Base-by-base conservation (phyloP, 1,140 invertebrate species). In the Planococcus citri region DNA sequence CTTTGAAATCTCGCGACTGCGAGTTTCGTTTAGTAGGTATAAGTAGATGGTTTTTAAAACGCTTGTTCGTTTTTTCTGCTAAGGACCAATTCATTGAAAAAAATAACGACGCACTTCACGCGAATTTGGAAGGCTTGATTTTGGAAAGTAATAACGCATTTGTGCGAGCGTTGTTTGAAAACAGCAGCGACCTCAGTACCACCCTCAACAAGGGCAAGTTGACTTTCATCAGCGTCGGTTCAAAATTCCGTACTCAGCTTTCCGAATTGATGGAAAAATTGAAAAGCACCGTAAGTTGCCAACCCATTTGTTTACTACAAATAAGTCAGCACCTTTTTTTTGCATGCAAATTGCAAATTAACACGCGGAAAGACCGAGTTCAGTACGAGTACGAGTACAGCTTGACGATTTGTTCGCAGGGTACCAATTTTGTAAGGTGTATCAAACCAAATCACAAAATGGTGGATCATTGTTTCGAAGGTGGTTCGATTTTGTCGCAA, bases 371-470 rank as follows among this genome's bases (percentile, higher is more conserved):
- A n/a, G n/a, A n/a, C n/a, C n/a, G n/a, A n/a, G n/a, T n/a, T n/a
- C n/a, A n/a, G n/a, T n/a, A n/a, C n/a, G n/a, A n/a, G n/a, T n/a
- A n/a, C n/a, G n/a, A n/a, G n/a, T n/a, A n/a, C n/a, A n/a, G n/a
- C n/a, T n/a, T n/a, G n/a, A n/a, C n/a, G n/a, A n/a, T n/a, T n/a
- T n/a, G n/a, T n/a, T n/a, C n/a, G n/a, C n/a, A 92, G 89, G 94
- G 95, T 27, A 98, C 95, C 41, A 96, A 93, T 80, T 98, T 98
- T 78, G 88, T 98, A 68, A 86, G 95, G 4, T 98, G 95, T 77
- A 93, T 98, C 61, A 98, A 98, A 80, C 95, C 95, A 0, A 98
- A 98, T 80, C 87, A 88, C 41, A 91, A 92, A 78, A 98, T 98
- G 95, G 84, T 92, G 1, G 88, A 91, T 72, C 86, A 90, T 72